phyloP scores from a whole-genome alignment of 2,113 vertebrate species.

The Triplophysa siluroides region DNA sequence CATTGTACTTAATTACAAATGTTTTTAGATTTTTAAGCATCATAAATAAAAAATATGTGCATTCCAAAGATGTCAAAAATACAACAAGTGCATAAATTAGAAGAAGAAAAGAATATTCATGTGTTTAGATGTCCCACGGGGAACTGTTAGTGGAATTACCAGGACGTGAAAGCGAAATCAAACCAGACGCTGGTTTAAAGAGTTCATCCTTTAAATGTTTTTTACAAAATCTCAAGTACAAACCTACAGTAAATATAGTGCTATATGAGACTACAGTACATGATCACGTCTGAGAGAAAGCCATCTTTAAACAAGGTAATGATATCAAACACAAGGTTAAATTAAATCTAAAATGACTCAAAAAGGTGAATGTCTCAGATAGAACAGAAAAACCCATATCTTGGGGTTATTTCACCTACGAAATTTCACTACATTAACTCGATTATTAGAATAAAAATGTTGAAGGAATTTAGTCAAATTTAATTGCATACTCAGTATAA shows the following conservation, averaged over 20 bases:
- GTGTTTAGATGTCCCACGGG: not conserved
- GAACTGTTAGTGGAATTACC: not conserved
- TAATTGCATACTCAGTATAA: not conserved
- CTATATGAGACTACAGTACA: not conserved
- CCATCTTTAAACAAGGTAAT: constrained; percentile 12
- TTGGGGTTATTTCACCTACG: too few relatives aligned
- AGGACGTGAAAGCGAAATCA: not conserved
- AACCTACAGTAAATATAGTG: too few relatives aligned
- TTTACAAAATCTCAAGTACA: too few relatives aligned
- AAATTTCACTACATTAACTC: too few relatives aligned
- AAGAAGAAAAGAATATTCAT: not conserved
- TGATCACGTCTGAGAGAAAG: not conserved
- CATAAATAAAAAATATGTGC: too few relatives aligned
- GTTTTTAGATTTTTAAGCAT: too few relatives aligned
- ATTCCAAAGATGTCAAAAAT: not conserved
- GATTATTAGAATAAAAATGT: too few relatives aligned
- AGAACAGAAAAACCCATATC: too few relatives aligned
- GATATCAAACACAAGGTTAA: not conserved
- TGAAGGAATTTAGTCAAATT: too few relatives aligned
- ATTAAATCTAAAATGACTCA: constrained; percentile 9
- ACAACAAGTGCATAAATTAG: not conserved
- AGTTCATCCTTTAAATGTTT: not conserved
- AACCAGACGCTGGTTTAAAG: not conserved
- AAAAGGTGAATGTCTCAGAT: not conserved
- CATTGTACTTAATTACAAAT: too few relatives aligned